Evolutionary conservation across 2,113 vertebrate species (phyloP), one percentile per base, ranked within the genome.

Genomic region (Tragelaphus strepsiceros): DNA sequence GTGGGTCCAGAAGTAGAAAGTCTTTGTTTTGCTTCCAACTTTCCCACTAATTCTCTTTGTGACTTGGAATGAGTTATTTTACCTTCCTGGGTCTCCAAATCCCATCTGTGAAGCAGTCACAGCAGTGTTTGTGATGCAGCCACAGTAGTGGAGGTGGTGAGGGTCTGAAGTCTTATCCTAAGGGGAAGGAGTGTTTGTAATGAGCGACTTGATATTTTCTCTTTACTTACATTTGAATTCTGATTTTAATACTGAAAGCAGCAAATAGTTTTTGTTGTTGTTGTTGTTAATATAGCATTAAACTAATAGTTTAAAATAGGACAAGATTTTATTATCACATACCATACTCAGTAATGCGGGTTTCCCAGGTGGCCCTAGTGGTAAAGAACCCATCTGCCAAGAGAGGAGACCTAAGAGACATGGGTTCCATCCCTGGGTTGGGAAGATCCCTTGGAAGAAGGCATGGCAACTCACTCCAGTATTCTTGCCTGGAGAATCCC

Each of bases 161-260:
- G 39, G n/a, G 32, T 90, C 46, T 91, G 89, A 93, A 61, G 56
- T 88, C 10, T 35, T 46, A 21, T 71, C 11, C 6, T 14, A 81
- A 87, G 84, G 11, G 26, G 7, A 87, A 59, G 26, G 49, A 78
- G 2, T 93, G 22, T 89, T 85, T 96, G 80, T 8, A 35, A 90
- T 93, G 62, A 59, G 30, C 9, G 13, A 81, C 39, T 62, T 82
- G 16, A 3, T 24, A 74, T 39, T 74, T 74, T 43, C 5, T 39
- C 67, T 74, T 24, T 35, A 43, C 71, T 39, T 67, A 53, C 0
- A 53, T 9, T 46, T 54, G 2, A 90, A 24, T 80, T 74, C 53
- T 86, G 77, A 84, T 93, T 82, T 97, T 67, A 85, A 35, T 94
- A 94, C 32, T 94, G 53, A 91, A 74, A 53, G 30, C 4, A 97